Conservation (phyloP, 2,888 invertebrate species). For the Seira ritae region DNA sequence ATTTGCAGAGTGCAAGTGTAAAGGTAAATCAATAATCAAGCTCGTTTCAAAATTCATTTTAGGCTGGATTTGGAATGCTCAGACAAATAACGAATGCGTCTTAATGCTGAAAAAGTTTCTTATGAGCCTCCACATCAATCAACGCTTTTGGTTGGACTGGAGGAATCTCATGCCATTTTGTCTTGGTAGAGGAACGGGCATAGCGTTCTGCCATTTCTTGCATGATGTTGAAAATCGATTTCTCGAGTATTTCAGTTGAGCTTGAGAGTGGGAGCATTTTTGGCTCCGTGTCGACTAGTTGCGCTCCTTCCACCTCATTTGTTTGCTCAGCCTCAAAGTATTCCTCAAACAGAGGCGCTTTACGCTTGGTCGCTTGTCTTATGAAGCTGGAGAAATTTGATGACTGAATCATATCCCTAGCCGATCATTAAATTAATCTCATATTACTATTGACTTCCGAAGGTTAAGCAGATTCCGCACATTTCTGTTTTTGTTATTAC, state of each 20-base stretch:
- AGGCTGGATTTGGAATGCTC: no score
- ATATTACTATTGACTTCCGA: not conserved
- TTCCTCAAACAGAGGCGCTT: conserved; percentile 61
- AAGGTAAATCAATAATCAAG: no score
- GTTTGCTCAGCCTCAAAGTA: conserved; percentile 37
- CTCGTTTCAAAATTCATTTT: no score
- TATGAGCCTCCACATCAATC: conserved; percentile 47
- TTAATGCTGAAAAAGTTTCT: conserved; percentile 19
- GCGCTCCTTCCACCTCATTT: not conserved
- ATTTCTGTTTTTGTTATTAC: no score
- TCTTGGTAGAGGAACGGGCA: conserved; percentile 29
- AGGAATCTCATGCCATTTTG: conserved; percentile 52
- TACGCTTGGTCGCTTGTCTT: conserved; percentile 45
- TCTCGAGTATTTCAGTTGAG: conserved; percentile 62
- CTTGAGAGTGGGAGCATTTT: no score
- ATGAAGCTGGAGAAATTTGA: conserved; percentile 39
- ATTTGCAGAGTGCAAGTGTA: no score
- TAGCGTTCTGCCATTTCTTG: conserved; percentile 67
- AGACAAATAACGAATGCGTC: no score
- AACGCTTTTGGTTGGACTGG: conserved; percentile 51
- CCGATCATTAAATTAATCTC: not conserved
- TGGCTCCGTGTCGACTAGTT: not conserved
- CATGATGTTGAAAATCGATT: conserved; percentile 63
- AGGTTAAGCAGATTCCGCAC: no score
- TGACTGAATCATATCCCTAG: conserved; percentile 61